A percentile compares a stretch with the other conserved stretches of the same genome.
Evolutionary conservation across 2,888 invertebrate genomes (phyloP).

Genomic region (Drosophila anceps): DNA sequence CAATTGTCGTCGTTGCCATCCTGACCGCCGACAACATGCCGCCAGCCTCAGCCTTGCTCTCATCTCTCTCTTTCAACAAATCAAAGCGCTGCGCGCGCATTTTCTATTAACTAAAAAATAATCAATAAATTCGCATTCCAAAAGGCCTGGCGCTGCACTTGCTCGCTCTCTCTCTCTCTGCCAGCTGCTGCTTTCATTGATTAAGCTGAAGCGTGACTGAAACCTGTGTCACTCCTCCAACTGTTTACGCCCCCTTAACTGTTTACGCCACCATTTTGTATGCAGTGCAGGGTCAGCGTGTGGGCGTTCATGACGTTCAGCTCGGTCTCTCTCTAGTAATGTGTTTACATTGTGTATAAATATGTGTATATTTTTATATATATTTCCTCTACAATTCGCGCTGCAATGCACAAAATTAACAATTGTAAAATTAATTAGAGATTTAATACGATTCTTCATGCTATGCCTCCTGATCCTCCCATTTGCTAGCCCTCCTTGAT

Average conservation of each 20-base stretch:
- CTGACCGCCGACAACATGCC: constrained; percentile 80
- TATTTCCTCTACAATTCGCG: constrained; percentile 33
- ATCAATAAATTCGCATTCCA: constrained; percentile 78
- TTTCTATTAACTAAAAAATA: constrained; percentile 55
- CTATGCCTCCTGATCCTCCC: neutral
- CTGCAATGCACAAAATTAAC: constrained; percentile 48
- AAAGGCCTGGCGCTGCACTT: constrained; percentile 9
- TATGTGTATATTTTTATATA: constrained; percentile 16
- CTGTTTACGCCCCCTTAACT: neutral
- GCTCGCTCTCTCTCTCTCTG: constrained; percentile 6
- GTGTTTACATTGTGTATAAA: constrained; percentile 1
- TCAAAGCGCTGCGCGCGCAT: constrained; percentile 83
- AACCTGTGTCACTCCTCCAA: constrained; percentile 47
- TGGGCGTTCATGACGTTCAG: constrained; percentile 32
- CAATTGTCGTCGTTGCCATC: constrained; percentile 44
- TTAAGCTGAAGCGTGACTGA: constrained; percentile 61
- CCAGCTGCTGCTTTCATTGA: constrained; percentile 53
- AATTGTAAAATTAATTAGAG: constrained; percentile 29
- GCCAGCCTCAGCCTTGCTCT: constrained; percentile 27
- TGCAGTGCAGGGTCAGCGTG: constrained; percentile 38
- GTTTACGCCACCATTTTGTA: neutral
- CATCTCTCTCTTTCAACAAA: constrained; percentile 52
- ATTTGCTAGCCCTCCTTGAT: constrained; percentile 43
- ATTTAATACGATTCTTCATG: constrained; percentile 31
- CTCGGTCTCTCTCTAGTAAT: no score